Conservation (phyloP, 2,888 invertebrate genomes). For the Ornithoptera priamus region DNA sequence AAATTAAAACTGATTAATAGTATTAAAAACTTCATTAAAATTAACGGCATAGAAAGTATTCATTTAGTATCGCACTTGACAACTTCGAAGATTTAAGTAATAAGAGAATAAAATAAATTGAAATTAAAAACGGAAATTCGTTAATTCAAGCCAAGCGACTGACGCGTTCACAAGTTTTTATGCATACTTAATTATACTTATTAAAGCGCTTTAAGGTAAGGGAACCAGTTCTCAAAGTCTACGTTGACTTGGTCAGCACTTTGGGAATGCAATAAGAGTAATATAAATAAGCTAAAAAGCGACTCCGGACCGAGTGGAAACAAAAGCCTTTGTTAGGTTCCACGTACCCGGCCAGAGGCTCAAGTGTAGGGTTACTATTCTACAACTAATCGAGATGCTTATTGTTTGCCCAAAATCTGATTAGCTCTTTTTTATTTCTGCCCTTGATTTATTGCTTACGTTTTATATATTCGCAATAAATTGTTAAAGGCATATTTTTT, state of each 20-base stretch:
- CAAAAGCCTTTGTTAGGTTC: constrained; percentile 78
- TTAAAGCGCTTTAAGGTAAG: constrained; percentile 25
- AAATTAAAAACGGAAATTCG: not conserved
- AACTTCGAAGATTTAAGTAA: not conserved
- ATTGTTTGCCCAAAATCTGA: constrained; percentile 65
- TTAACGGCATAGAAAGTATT: no score
- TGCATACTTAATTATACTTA: constrained; percentile 26
- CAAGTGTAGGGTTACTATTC: constrained; percentile 68
- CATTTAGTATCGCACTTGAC: no score
- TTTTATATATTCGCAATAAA: constrained; percentile 22
- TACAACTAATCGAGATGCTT: constrained; percentile 62
- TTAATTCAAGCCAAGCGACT: constrained; percentile 12
- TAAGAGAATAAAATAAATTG: not conserved
- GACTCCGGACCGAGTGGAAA: constrained; percentile 55
- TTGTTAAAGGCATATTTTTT: not conserved
- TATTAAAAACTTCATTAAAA: no score
- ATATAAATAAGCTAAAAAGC: constrained; percentile 60
- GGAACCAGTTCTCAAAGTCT: constrained; percentile 62
- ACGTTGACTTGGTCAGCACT: constrained; percentile 65
- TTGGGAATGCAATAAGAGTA: constrained; percentile 71
- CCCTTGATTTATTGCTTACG: constrained; percentile 10
- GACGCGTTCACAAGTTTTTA: constrained; percentile 18
- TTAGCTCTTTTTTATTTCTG: constrained; percentile 45
- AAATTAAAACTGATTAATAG: no score
- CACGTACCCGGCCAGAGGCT: constrained; percentile 56